A percentile compares a stretch with the other conserved stretches of the same genome.
Conservation (phyloP, 2,888 invertebrate species). For the Euspilapteryx auroguttella region DNA sequence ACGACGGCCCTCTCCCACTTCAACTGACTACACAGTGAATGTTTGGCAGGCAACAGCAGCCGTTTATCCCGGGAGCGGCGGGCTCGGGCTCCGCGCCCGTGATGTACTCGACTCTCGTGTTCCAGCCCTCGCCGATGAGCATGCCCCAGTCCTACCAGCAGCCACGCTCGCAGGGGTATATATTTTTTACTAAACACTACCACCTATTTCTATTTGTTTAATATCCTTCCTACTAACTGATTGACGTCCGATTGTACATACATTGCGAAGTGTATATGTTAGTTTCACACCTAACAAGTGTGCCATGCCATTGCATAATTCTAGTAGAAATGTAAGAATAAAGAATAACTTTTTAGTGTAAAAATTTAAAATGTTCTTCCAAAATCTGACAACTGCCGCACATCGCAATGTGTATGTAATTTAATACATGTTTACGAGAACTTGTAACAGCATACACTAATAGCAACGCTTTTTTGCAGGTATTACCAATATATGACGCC, state of each 20-base stretch:
- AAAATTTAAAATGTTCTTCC: neutral
- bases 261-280: neutral
- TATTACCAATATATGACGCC: constrained; percentile 37
- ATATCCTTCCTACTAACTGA: too few species aligned
- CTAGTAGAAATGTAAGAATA: too few species aligned
- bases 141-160: constrained; percentile 33
- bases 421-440: too few species aligned
- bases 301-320: too few species aligned
- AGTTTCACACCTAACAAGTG: too few species aligned
- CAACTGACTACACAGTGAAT: neutral
- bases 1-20: too few species aligned
- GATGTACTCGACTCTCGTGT: constrained; percentile 39
- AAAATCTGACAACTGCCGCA: too few species aligned
- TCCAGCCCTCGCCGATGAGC: constrained; percentile 34
- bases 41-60: constrained; percentile 22
- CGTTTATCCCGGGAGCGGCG: constrained; percentile 29
- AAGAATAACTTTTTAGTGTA: too few species aligned
- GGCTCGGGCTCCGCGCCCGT: constrained; percentile 29
- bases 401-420: too few species aligned
- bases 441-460: too few species aligned
- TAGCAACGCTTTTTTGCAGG: constrained; percentile 25
- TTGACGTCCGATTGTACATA: too few species aligned
- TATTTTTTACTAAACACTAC: constrained; percentile 5
- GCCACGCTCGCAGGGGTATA: constrained; percentile 38
- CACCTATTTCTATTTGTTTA: too few species aligned